Conservation (phyloP, 2,113 vertebrate genomes). For the Crotalus helleri region DNA sequence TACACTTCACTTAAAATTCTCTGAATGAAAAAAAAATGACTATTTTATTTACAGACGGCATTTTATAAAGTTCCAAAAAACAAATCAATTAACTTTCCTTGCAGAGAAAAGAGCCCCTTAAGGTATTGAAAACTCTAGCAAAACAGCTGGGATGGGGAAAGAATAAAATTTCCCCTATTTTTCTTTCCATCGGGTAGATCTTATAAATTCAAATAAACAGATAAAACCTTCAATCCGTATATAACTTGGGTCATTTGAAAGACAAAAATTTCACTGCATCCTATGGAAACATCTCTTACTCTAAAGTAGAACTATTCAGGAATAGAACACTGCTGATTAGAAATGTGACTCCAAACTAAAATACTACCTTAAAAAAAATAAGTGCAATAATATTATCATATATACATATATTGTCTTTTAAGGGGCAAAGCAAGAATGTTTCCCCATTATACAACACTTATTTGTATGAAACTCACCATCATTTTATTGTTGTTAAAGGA, state of each 20-base stretch:
- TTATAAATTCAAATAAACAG: neutral
- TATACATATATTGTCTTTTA: neutral
- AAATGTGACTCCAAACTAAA: neutral
- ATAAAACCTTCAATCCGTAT: neutral
- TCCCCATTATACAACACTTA: neutral
- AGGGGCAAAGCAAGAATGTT: neutral
- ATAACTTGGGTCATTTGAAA: neutral
- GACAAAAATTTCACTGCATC: neutral
- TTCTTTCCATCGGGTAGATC: neutral
- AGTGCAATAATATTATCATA: neutral
- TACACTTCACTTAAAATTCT: neutral
- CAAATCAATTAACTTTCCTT: neutral
- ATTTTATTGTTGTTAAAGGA: slow-evolving; percentile 93
- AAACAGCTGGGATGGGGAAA: neutral
- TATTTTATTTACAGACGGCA: neutral
- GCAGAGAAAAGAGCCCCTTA: neutral
- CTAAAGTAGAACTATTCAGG: neutral
- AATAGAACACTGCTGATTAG: neutral
- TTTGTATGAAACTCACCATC: slow-evolving; percentile 78
- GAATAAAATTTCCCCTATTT: neutral
- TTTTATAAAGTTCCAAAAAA: neutral
- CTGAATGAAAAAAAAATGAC: neutral
- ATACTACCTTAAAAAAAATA: neutral
- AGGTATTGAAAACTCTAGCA: neutral
- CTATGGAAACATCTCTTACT: neutral